Evolutionary conservation across 1,140 invertebrate genomes (phyloP).

Genomic region (Apocrypta bakeri): DNA sequence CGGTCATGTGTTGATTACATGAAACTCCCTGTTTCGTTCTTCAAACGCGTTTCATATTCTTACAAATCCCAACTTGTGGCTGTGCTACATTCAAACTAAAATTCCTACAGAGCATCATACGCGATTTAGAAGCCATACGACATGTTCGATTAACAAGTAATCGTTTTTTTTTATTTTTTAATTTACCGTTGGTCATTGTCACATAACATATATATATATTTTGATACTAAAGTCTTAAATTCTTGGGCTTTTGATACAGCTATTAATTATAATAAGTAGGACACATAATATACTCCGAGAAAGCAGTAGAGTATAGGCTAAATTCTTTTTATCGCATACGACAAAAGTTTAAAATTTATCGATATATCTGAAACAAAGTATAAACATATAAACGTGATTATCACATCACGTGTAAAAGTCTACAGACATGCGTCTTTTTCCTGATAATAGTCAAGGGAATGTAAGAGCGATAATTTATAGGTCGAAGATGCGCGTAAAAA

Average conservation of each 20-base stretch:
- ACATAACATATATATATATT: not conserved
- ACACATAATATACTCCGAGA: not conserved
- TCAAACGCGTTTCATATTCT: not conserved
- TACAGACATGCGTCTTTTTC: not conserved
- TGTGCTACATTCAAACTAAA: too few species aligned
- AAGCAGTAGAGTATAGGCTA: not conserved
- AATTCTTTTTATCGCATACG: not conserved
- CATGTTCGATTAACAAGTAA: too few species aligned
- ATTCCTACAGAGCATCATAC: not conserved
- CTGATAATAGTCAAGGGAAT: not conserved
- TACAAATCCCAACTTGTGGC: too few species aligned
- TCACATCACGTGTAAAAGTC: not conserved
- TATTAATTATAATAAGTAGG: not conserved
- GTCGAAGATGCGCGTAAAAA: not conserved
- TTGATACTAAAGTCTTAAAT: constrained; percentile 2
- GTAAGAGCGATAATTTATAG: not conserved
- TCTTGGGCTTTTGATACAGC: not conserved
- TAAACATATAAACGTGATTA: too few species aligned
- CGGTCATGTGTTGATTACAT: not conserved
- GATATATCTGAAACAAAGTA: too few species aligned
- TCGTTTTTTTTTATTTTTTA: not conserved
- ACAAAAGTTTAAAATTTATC: not conserved
- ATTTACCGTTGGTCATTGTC: not conserved
- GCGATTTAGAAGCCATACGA: too few species aligned
- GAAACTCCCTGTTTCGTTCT: not conserved